phyloP scores from a whole-genome alignment of 2,113 vertebrate species.

The Eudyptes chrysolophus region DNA sequence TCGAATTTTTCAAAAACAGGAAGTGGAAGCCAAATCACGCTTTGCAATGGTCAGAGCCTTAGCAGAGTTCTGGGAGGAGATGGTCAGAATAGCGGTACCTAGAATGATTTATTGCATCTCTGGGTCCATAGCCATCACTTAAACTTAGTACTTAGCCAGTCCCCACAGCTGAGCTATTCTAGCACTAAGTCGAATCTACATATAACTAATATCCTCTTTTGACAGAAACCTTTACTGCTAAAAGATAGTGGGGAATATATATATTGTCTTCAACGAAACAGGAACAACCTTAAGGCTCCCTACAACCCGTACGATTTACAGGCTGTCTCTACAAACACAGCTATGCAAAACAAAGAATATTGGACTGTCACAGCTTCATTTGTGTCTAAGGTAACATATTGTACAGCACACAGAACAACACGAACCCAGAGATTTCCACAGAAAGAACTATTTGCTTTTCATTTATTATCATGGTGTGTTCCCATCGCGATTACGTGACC shows the following conservation, averaged over 20 bases:
- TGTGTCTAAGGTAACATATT: constrained; percentile 69
- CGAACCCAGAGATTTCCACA: not conserved
- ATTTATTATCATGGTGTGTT: not conserved
- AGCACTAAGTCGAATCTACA: not conserved
- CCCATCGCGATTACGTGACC: not conserved
- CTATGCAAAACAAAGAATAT: constrained; percentile 55
- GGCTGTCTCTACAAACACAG: constrained; percentile 62
- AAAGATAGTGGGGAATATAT: constrained; percentile 72
- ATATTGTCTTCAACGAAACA: constrained; percentile 64
- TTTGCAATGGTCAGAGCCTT: not conserved
- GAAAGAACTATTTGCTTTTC: not conserved
- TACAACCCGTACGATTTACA: constrained; percentile 72
- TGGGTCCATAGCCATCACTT: not conserved
- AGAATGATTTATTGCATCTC: not conserved
- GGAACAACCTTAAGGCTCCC: not conserved
- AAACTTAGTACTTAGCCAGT: not conserved
- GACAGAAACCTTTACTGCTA: constrained; percentile 1
- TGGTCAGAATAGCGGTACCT: not conserved
- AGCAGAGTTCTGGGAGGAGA: not conserved
- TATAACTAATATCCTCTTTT: not conserved
- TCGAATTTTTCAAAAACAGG: not conserved
- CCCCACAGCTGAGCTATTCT: not conserved
- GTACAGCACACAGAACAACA: not conserved
- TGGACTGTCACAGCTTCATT: constrained; percentile 74
- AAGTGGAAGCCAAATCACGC: not conserved